These are phyloP conservation scores for Hypsibius dujardini DNA, from an alignment of 1,140 invertebrate genomes.

Conservation along the genomic window DNA sequence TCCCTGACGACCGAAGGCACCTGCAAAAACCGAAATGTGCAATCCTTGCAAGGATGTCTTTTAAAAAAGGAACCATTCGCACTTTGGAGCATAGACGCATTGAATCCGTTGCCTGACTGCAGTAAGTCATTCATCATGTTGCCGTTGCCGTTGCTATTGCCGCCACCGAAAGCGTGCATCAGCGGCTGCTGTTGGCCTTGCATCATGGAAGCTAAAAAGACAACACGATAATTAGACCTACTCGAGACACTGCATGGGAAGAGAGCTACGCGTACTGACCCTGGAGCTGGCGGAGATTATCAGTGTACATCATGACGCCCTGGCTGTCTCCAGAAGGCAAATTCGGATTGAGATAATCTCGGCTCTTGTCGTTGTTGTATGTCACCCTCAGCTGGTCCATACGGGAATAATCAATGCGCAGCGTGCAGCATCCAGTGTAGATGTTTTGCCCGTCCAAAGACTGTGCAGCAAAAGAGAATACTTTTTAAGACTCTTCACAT, in stretches of 20 bases:
- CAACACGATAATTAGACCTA: too few relatives aligned
- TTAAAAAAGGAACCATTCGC: too few relatives aligned
- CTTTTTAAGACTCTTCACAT: too few relatives aligned
- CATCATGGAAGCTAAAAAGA: background rate
- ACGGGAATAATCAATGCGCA: constrained; percentile 97
- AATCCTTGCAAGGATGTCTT: too few relatives aligned
- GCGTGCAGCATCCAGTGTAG: constrained; percentile 96
- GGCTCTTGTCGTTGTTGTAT: constrained; percentile 98
- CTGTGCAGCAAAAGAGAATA: constrained; percentile 36
- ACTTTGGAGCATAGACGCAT: too few relatives aligned
- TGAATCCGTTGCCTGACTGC: too few relatives aligned
- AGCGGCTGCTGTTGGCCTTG: background rate
- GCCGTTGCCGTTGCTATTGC: too few relatives aligned
- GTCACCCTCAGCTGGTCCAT: constrained; percentile 91
- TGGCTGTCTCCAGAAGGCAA: constrained; percentile 70
- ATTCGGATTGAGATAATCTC: constrained; percentile 94
- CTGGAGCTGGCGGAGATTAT: background rate
- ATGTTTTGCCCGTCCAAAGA: constrained; percentile 93
- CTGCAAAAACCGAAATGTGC: too few relatives aligned
- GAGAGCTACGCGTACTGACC: background rate
- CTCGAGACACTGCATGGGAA: background rate
- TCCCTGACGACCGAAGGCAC: too few relatives aligned
- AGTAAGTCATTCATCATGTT: too few relatives aligned
- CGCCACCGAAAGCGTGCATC: too few relatives aligned
- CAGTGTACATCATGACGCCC: background rate